These are phyloP conservation scores for Eulacestoma nigropectus DNA, from an alignment of 2,113 vertebrate species.

Conservation along the genomic window DNA sequence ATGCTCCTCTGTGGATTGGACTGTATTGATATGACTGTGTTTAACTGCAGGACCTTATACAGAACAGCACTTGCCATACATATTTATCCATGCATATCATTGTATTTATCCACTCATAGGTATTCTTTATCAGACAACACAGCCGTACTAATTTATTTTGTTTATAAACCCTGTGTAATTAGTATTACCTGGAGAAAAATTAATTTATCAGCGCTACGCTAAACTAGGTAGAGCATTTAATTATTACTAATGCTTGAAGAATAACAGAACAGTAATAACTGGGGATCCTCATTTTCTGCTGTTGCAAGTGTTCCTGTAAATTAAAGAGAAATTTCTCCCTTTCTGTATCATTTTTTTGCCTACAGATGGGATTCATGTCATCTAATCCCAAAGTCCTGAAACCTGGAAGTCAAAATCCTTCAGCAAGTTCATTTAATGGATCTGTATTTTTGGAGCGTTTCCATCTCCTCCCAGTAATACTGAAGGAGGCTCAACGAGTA, in stretches of 20 bases:
- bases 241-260: neutral
- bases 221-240: neutral
- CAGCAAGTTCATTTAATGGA: neutral
- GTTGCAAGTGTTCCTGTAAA: neutral
- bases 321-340: neutral
- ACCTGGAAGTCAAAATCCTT: neutral
- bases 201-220: neutral
- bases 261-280: neutral
- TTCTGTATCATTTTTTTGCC: neutral
- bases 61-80: neutral
- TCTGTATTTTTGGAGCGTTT: neutral
- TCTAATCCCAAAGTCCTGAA: neutral
- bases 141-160: neutral
- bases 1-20: neutral
- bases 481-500: neutral
- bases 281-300: neutral
- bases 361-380: neutral
- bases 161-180: neutral
- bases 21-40: conserved; percentile 2
- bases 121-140: neutral
- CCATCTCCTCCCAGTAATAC: neutral
- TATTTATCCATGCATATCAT: neutral
- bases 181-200: neutral
- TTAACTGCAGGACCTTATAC: neutral
- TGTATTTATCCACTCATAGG: neutral